Percentiles rank a stretch among this genome's conserved stretches.
Conservation (phyloP, 2,888 invertebrate species). For the Gordius sp. region DNA sequence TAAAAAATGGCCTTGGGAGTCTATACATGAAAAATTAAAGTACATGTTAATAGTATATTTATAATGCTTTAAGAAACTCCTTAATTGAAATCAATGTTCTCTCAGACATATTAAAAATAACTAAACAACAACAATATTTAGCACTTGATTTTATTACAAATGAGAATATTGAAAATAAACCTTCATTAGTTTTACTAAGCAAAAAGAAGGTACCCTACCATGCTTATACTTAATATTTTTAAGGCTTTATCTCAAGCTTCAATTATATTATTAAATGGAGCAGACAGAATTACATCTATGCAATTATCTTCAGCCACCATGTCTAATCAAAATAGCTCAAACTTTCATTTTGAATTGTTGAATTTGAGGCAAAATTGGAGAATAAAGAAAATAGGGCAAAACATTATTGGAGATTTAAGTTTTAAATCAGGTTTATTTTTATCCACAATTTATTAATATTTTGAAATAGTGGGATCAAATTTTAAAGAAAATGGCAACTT, state of each 20-base stretch:
- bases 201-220: conserved; percentile 45
- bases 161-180: conserved; percentile 54
- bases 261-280: conserved; percentile 52
- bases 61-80: conserved; percentile 38
- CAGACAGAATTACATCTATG: conserved; percentile 52
- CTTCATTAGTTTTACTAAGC: conserved; percentile 63
- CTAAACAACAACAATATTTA: conserved; percentile 74
- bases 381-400: conserved; percentile 73
- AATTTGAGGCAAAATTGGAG: conserved; percentile 72
- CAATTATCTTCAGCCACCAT: conserved; percentile 36
- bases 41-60: neutral
- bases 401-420: conserved; percentile 77
- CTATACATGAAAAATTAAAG: neutral
- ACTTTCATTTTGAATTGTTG: conserved; percentile 70
- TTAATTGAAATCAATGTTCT: conserved; percentile 69
- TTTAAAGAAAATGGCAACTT: conserved; percentile 74
- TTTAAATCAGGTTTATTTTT: conserved; percentile 45
- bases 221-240: conserved; percentile 18
- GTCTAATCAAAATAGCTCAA: conserved; percentile 44
- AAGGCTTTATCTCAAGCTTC: conserved; percentile 56
- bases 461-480: conserved; percentile 51
- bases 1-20: neutral
- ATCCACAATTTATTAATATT: conserved; percentile 11
- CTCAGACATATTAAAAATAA: conserved; percentile 63
- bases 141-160: conserved; percentile 62